A percentile compares a stretch with the other conserved stretches of the same genome.
Conservation (phyloP, 2,113 vertebrate genomes). For the Notarius quadriscutis region DNA sequence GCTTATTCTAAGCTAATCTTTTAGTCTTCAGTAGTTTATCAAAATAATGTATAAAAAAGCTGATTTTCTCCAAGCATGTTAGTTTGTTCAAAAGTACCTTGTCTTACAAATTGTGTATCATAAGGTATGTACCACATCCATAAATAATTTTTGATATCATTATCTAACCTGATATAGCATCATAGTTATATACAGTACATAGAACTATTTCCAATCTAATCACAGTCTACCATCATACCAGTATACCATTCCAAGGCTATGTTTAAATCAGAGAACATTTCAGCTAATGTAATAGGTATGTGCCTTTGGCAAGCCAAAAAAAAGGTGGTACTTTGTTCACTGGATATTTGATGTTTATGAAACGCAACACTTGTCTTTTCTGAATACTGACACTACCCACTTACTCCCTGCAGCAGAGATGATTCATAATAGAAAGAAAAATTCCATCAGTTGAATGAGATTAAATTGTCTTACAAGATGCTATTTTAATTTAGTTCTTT, state of each 20-base stretch:
- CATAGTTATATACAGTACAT: neutral
- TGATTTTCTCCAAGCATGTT: constrained; percentile 11
- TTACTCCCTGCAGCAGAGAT: constrained; percentile 11
- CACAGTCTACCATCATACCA: neutral
- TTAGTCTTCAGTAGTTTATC: constrained; percentile 5
- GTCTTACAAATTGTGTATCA: neutral
- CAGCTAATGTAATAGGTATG: neutral
- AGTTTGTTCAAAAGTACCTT: constrained; percentile 11
- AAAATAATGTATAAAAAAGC: neutral
- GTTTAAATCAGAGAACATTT: constrained; percentile 7
- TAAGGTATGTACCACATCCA: neutral
- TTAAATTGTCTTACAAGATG: neutral
- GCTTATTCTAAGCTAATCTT: constrained; percentile 3
- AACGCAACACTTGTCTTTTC: neutral
- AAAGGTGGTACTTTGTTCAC: neutral
- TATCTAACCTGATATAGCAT: neutral
- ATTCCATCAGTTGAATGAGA: neutral
- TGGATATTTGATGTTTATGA: no score
- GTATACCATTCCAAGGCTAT: neutral
- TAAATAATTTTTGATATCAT: neutral
- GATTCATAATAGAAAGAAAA: neutral
- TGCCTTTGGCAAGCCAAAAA: neutral
- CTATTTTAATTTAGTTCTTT: neutral
- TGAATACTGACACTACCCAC: constrained; percentile 4
- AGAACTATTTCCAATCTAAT: neutral